Evolutionary conservation across 2,797 vertebrate species (phyloP).

Genomic region (Geotria australis): DNA sequence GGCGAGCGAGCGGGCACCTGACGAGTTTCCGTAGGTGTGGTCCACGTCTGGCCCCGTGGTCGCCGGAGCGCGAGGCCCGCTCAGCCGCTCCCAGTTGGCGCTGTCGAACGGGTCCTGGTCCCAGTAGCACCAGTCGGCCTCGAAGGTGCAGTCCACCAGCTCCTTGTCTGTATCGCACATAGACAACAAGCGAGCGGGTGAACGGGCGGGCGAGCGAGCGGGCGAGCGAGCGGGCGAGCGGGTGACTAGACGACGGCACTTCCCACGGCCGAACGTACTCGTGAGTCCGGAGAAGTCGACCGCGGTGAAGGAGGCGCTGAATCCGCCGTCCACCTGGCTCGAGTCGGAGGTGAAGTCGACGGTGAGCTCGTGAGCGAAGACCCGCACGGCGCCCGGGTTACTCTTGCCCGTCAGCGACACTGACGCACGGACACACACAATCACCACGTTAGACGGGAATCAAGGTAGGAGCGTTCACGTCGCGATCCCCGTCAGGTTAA

Average conservation of each 20-base stretch:
- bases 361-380: conserved; percentile 35
- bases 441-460: too few species aligned
- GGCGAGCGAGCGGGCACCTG: conserved; percentile 14
- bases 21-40: conserved; percentile 38
- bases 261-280: too few species aligned
- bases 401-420: conserved; percentile 14
- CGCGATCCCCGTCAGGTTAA: too few species aligned
- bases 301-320: conserved; percentile 23
- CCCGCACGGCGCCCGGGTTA: conserved; percentile 16
- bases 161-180: conserved; percentile 12
- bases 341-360: conserved; percentile 21
- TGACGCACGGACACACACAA: too few species aligned
- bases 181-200: not conserved
- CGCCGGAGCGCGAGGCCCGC: conserved; percentile 12
- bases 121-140: conserved; percentile 50
- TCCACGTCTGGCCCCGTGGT: conserved; percentile 33
- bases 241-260: too few species aligned
- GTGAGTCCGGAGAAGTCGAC: conserved; percentile 8
- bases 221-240: too few species aligned
- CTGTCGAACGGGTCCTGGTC: conserved; percentile 19
- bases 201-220: too few species aligned
- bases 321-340: conserved; percentile 17
- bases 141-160: conserved; percentile 43
- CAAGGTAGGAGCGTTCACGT: too few species aligned
- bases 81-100: conserved; percentile 25